Evolutionary conservation across 2,797 vertebrate species (phyloP), one percentile per base, ranked within the genome.

Genomic region (Lacerta agilis): DNA sequence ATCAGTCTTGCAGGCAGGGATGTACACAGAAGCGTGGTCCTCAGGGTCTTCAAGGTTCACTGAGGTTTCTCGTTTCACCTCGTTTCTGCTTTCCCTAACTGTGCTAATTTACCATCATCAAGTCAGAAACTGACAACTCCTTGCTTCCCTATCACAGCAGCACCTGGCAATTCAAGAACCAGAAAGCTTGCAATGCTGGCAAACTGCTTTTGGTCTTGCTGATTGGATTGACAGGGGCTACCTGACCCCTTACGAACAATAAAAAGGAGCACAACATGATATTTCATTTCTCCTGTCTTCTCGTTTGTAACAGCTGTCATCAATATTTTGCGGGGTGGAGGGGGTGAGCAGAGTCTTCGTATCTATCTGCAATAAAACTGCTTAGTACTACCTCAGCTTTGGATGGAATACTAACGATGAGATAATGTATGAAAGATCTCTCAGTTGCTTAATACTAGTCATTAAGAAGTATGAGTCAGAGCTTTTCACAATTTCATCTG

Each of bases 81-180:
- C n/a, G n/a, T 88, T 86, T 73, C 3, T 43, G 38, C 2, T 87
- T 92, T 5, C 0, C 67, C 73, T 85, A n/a, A 86, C 38, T 9
- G 1, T 38, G 1, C 25, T 87, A n/a, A 76, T 66, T 85, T 55
- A 72, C 20, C 79, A 18, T 23, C 55, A 84, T 87, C 67, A 83
- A 82, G 7, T 18, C 8, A 73, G 13, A 84, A 88, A 91, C 11
- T 17, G 88, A 61, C 15, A 23, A 38, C 5, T 88, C 20, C 83
- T 83, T 92, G 90, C 3, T 73, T 86, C 85, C 88, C 66, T 27
- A 25, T 87, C 75, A 80, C 72, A 41, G 73, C 8, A 20, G 87
- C 33, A 71, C 49, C 41, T 84, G 69, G 73, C 69, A 79, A 67
- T 66, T 83, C 79, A 33, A 15, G 82, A 85, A 49, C 49, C 69